Base-by-base conservation (phyloP, 2,113 vertebrate species). In the Tapirus terrestris region DNA sequence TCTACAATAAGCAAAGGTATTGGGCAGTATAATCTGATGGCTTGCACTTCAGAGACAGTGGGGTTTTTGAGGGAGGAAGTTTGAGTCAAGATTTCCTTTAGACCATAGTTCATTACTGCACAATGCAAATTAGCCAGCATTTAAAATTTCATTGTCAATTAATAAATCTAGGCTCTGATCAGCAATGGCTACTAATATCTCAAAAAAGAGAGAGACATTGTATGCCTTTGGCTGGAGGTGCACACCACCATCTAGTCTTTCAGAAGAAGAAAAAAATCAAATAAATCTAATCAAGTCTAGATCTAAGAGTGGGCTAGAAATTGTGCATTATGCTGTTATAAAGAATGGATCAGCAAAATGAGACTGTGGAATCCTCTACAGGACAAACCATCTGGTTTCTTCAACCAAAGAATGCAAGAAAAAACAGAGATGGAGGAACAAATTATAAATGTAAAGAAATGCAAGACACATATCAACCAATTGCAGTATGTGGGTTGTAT, bases 71-170 rank as follows among this genome's bases (percentile, higher is more conserved):
- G 75, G 65, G 10, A 95, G 31, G 45, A 91, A 25, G 25, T 80
- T 91, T 51, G 25, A 39, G 31, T 91, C 31, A 94, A 60, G 16
- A 25, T 89, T 95, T 61, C 33, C 43, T 91, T 93, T 89, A 85
- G 36, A 86, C 31, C 31, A n/a, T 43, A 81, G 18, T 82, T 91
- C 36, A 87, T 91, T 83, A 58, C 18, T 81, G n/a, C 51, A 77
- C 21, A 58, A 2, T 84, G 23, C 3, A 93, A 56, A 65, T 65
- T 87, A 43, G 56, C 29, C 23, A 73, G 33, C 43, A 45, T 87
- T 87, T 87, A 91, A 88, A 31, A 31, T 87, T 92, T 89, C 58
- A 80, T 51, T 77, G 36, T 65, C 27, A 72, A 70, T 90, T 76
- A 92, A 89, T 92, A 48, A 81, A 91, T 86, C 29, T 80, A 82